Evolutionary conservation across 2,797 vertebrate genomes (phyloP).

Genomic region (Balearica regulorum): DNA sequence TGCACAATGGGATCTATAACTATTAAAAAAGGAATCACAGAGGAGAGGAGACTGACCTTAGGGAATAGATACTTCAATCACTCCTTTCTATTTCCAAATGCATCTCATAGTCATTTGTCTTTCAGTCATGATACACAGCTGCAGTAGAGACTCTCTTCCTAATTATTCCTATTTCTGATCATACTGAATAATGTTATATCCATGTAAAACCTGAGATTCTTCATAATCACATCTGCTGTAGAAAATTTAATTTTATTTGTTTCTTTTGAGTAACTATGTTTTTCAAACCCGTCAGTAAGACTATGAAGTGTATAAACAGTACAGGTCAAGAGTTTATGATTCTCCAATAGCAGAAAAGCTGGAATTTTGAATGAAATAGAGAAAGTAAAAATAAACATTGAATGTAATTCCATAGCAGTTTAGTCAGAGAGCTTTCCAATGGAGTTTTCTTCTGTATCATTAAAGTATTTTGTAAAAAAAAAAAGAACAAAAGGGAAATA

Average conservation of each 20-base stretch:
- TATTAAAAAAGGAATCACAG: constrained; percentile 2
- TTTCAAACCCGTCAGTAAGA: neutral
- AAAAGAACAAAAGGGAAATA: neutral
- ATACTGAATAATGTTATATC: neutral
- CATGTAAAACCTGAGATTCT: neutral
- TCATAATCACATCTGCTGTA: neutral
- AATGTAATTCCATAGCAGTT: neutral
- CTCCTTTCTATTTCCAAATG: constrained; percentile 2
- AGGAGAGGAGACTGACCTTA: neutral
- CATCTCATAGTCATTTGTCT: neutral
- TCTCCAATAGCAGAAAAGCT: neutral
- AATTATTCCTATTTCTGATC: neutral
- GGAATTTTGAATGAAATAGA: neutral
- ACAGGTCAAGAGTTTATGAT: neutral
- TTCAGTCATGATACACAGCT: neutral
- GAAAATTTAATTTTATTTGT: neutral
- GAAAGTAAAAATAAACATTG: neutral
- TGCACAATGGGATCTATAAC: neutral
- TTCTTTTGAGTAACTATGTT: neutral
- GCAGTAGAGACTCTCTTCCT: neutral
- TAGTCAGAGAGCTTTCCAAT: neutral
- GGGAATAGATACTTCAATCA: neutral
- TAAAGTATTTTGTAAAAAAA: neutral
- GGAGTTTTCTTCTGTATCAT: neutral
- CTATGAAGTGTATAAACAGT: neutral